Base-by-base conservation (phyloP, 2,113 vertebrate species). In the Xyrauchen texanus region DNA sequence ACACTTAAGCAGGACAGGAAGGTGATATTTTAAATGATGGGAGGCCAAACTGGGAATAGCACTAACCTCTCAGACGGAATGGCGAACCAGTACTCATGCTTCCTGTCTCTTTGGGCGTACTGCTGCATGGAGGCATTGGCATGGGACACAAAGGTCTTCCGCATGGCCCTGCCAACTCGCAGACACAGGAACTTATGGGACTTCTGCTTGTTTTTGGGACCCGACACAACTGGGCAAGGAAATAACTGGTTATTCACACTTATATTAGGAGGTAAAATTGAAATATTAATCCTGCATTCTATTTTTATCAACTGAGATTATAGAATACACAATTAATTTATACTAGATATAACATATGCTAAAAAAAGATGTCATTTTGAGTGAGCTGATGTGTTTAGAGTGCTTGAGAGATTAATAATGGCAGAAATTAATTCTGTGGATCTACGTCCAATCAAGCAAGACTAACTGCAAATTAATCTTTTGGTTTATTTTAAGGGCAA, bases 41-140 rank as follows among this genome's bases (percentile, higher is more conserved):
- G 15, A 8, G 11, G 8, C 47, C 8, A 16, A 51, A 16, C 46
- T 13, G 47, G 16, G 11, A 55, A 70, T 9, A 16, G 5, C 12
- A 16, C 92, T 93, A 92, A 99, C 97, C 97, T 98, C 91, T 99
- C 98, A 68, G 96, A 95, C 0, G 98, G 98, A 71, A 99, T 95
- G 62, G 96, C 93, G 86, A 99, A 99, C 98, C 98, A 99, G 84
- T 99, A 99, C 78, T 99, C 96, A 0, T 98, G 97, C 71, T 99
- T 98, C 89, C 96, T 96, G 88, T 98, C 96, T 87, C 95, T 94
- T 86, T 99, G 98, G 55, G 97, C 97, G 62, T 99, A 99, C 83
- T 99, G 98, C 9, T 98, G 97, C 98, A 99, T 99, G 64, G 94
- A 94, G 4, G 98, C 97, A 81, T 96, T 98, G 90, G 97, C 97